Evolutionary conservation across 2,888 invertebrate species (phyloP), one percentile per base, ranked within the genome.

Genomic region (Bugulina stolonifera): DNA sequence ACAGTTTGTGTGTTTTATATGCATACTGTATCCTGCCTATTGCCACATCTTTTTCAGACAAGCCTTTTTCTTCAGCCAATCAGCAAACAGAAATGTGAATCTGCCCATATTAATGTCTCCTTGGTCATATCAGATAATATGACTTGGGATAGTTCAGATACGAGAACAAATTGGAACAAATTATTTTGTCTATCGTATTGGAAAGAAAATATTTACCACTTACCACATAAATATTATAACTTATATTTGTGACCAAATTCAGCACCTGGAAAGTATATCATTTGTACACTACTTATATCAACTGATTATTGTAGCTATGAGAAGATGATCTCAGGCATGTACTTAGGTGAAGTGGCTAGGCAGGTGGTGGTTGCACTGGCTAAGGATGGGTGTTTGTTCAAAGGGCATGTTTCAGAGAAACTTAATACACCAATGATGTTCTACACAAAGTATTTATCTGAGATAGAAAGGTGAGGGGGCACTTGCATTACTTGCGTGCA

Each of bases 281-380:
- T n/a, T n/a, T n/a, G n/a, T n/a, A n/a, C n/a, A n/a, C n/a, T n/a
- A n/a, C n/a, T n/a, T n/a, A n/a, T n/a, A n/a, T n/a, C n/a, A n/a
- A n/a, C n/a, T n/a, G n/a, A n/a, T 43, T 43, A 52, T 75, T 75
- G 25, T 86, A 91, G 91, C 72, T 91, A 91, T 86, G 98, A 98
- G 84, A 98, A 98, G 86, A 97, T 97, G 95, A 96, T 97, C 80
- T 95, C 95, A 1, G 98, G 97, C 75, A 97, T 98, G 97, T 98
- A 98, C 85, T 91, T 98, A 92, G 98, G 98, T 22, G 98, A 99
- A 85, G 84, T 99, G 76, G 93, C 91, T 2, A 89, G 99, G 73
- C 87, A 93, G 71, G 91, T 91, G 14, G 87, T 97, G 71, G 91
- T 91, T 71, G 91, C 91, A 82, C 90, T 94, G 80, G 91, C 92